Conservation (phyloP, 2,797 vertebrate genomes). For the Adelosebastes latens region DNA sequence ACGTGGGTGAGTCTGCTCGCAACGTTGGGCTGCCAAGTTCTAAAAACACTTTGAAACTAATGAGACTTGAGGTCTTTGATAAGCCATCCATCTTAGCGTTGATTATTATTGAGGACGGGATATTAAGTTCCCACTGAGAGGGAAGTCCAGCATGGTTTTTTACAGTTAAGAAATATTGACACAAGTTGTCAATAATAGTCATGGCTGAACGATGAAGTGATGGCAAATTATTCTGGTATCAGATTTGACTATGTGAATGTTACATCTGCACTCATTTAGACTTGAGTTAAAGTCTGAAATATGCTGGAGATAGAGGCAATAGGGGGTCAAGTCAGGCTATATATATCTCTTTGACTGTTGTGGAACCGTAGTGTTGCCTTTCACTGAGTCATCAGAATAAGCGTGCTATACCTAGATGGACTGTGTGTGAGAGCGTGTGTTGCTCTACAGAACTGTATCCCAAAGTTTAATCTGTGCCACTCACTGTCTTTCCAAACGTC, state of each 20-base stretch:
- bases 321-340: conserved; percentile 53
- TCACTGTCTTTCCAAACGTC: conserved; percentile 12
- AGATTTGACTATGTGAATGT: conserved; percentile 2
- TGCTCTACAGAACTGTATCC: background rate
- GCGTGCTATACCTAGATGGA: conserved; percentile 1
- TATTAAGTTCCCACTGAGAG: background rate
- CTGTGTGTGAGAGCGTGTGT: conserved; percentile 1
- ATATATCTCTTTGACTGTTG: conserved; percentile 65
- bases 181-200: conserved; percentile 3
- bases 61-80: conserved; percentile 19
- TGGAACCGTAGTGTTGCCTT: conserved; percentile 58
- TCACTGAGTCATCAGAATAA: conserved; percentile 63
- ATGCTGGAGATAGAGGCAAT: conserved; percentile 35
- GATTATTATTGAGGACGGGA: background rate
- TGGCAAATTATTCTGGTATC: conserved; percentile 8
- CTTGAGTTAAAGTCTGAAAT: conserved; percentile 32
- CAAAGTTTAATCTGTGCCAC: conserved; percentile 1
- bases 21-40: conserved; percentile 38
- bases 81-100: conserved; percentile 2
- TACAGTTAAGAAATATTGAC: conserved; percentile 5
- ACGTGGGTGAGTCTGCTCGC: conserved; percentile 88
- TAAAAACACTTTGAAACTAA: conserved; percentile 43
- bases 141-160: background rate
- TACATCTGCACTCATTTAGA: background rate
- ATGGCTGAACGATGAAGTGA: background rate